phyloP scores from a whole-genome alignment of 2,888 invertebrate genomes.

The Chymomyza caudatula region DNA sequence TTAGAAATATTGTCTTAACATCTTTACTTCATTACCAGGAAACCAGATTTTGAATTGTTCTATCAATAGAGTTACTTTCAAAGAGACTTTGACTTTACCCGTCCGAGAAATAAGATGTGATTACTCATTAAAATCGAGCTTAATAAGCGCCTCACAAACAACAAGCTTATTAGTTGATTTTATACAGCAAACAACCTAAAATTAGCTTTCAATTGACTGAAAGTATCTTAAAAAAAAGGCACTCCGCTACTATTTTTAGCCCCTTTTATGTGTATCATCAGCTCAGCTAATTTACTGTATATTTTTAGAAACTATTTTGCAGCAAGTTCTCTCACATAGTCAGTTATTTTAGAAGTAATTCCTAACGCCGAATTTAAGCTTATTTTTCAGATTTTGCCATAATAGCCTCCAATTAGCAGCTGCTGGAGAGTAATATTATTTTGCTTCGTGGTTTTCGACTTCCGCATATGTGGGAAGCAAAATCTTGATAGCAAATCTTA shows the following conservation, averaged over 20 bases:
- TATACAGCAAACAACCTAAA: too few relatives aligned
- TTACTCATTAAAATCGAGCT: too few relatives aligned
- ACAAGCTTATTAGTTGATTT: too few relatives aligned
- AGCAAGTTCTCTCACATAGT: background rate
- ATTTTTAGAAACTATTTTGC: background rate
- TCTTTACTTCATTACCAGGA: too few relatives aligned
- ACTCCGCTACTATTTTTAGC: background rate
- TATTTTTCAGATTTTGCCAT: conserved; percentile 12
- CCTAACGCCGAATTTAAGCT: background rate
- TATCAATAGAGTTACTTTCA: too few relatives aligned
- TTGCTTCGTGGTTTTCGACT: conserved; percentile 16
- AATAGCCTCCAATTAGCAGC: conserved; percentile 55
- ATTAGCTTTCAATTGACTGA: background rate
- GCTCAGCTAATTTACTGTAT: background rate
- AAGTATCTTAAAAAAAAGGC: background rate
- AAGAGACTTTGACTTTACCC: too few relatives aligned
- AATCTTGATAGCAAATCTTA: conserved; percentile 8
- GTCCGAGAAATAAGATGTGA: too few relatives aligned
- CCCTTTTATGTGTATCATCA: background rate
- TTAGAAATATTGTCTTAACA: too few relatives aligned
- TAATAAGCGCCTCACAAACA: background rate
- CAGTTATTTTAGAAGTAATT: background rate
- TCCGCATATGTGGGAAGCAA: conserved; percentile 50
- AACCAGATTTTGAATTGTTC: too few relatives aligned
- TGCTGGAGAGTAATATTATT: background rate